These are phyloP conservation scores for Monopterus albus DNA, from an alignment of 2,113 vertebrate genomes.

Conservation along the genomic window DNA sequence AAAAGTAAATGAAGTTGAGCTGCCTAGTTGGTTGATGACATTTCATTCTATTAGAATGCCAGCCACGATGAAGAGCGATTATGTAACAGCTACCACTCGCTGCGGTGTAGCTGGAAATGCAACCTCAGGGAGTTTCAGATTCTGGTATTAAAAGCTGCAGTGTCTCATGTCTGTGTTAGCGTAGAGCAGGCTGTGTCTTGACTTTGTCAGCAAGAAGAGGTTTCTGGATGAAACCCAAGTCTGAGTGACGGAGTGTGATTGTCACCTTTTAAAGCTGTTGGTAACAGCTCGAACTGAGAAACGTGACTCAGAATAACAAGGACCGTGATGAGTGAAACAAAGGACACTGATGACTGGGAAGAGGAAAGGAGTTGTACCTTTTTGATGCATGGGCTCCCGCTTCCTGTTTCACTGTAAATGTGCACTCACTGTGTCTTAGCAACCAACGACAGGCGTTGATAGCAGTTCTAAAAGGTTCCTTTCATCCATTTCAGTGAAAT, in stretches of 20 bases:
- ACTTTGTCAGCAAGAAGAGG: too few species aligned
- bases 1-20: not conserved
- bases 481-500: conserved; percentile 55
- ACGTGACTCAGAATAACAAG: conserved; percentile 52
- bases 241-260: too few species aligned
- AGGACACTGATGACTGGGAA: conserved; percentile 19
- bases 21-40: not conserved
- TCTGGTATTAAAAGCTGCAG: not conserved
- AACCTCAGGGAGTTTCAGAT: not conserved
- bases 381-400: conserved; percentile 33
- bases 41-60: too few species aligned
- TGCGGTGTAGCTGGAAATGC: too few species aligned
- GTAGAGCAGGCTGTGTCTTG: too few species aligned
- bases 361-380: not conserved
- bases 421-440: conserved; percentile 44
- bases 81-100: not conserved
- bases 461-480: conserved; percentile 37
- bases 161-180: not conserved
- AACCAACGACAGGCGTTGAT: conserved; percentile 33
- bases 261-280: too few species aligned
- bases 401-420: conserved; percentile 60
- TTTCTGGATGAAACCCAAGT: too few species aligned
- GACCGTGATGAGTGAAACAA: conserved; percentile 1
- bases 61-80: not conserved
- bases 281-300: not conserved